phyloP scores from a whole-genome alignment of 92 coral and sea anemone species.

The Micromussa lordhowensis region DNA sequence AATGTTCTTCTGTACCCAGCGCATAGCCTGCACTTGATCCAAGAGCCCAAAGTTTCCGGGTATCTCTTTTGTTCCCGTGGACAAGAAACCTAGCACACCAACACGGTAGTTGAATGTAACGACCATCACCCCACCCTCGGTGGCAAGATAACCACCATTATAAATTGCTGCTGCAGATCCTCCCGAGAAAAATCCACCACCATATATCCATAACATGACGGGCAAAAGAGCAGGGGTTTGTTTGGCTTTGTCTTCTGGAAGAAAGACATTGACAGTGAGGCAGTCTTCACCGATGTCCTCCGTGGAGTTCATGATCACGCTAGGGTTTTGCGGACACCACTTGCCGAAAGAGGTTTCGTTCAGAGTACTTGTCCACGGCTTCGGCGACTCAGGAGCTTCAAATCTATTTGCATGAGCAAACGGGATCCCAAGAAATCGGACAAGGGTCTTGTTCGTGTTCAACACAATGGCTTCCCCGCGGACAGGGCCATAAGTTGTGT shows the following conservation, averaged over 20 bases:
- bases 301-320: conserved; percentile 9
- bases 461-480: conserved; percentile 48
- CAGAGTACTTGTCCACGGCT: conserved; percentile 40
- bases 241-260: conserved; percentile 40
- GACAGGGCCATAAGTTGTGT: conserved; percentile 64
- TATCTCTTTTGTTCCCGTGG: conserved; percentile 64
- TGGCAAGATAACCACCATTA: conserved; percentile 55
- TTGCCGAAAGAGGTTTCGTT: conserved; percentile 54
- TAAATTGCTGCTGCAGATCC: conserved; percentile 6
- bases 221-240: conserved; percentile 24
- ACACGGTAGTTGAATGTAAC: conserved; percentile 72
- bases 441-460: conserved; percentile 48
- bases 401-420: conserved; percentile 66
- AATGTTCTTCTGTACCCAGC: conserved; percentile 74
- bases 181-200: conserved; percentile 62
- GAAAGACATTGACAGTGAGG: conserved; percentile 62
- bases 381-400: conserved; percentile 64
- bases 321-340: conserved; percentile 62
- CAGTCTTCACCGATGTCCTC: conserved; percentile 57
- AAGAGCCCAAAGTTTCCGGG: conserved; percentile 69
- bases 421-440: conserved; percentile 74
- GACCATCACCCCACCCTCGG: conserved; percentile 69
- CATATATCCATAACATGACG: conserved; percentile 75
- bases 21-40: conserved; percentile 66
- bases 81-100: conserved; percentile 73